A percentile compares a stretch with the other conserved stretches of the same genome.
Conservation (phyloP, 2,888 invertebrate genomes). For the Chromoteleia sp. region DNA sequence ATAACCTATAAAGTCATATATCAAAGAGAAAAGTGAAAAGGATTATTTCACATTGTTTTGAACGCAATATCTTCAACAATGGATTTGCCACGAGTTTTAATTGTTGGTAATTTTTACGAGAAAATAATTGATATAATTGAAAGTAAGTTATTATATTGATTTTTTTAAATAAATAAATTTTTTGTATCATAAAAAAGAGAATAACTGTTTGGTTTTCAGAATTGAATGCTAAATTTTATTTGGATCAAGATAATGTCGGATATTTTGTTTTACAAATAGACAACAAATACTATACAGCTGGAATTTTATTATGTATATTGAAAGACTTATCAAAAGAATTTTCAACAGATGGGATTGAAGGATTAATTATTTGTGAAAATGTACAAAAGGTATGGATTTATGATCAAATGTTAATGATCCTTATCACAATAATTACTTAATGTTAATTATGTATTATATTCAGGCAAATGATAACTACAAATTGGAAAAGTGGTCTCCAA, state of each 20-base stretch:
- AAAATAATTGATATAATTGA: constrained; percentile 72
- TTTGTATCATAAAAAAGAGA: not conserved
- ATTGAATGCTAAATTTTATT: constrained; percentile 78
- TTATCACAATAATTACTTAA: constrained; percentile 32
- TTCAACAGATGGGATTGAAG: constrained; percentile 86
- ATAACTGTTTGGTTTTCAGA: constrained; percentile 71
- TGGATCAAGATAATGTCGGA: constrained; percentile 77
- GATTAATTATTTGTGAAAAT: constrained; percentile 88
- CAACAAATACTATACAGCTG: constrained; percentile 90
- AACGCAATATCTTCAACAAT: constrained; percentile 70
- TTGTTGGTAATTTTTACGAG: constrained; percentile 74
- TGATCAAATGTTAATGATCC: too few relatives aligned
- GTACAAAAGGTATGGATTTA: constrained; percentile 83
- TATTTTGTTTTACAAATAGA: constrained; percentile 87
- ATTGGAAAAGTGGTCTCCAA: constrained; percentile 77
- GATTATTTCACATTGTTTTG: too few relatives aligned
- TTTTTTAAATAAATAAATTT: not conserved
- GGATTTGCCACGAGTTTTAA: constrained; percentile 79
- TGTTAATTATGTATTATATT: not conserved
- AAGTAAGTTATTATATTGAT: constrained; percentile 72
- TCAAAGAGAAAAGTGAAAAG: not conserved
- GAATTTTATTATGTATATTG: constrained; percentile 87
- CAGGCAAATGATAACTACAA: constrained; percentile 76
- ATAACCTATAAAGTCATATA: not conserved
- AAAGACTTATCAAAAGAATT: constrained; percentile 85